Base-by-base conservation (phyloP, 2,113 vertebrate genomes). In the Forbesichthys agassizii region DNA sequence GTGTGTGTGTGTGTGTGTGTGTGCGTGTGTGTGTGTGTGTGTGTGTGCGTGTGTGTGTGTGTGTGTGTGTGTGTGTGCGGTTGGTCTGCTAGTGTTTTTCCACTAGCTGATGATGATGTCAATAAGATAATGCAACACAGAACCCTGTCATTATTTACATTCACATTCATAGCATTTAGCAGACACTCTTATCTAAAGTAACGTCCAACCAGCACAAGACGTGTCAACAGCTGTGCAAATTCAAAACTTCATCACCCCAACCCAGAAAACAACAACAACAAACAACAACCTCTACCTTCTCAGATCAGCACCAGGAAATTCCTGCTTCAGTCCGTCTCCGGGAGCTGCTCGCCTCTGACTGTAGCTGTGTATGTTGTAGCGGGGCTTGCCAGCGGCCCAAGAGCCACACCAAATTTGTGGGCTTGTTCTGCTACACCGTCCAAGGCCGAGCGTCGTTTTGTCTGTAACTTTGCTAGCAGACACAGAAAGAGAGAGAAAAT, bases 321-420 rank as follows among this genome's bases (percentile, higher is more conserved):
- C 60, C 74, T 49, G 47, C 58, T 51, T 64, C 63, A 68, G 69
- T 64, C 68, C 69, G 66, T 71, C 68, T 67, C 63, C 61, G 12
- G 42, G 71, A 78, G 71, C 4, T 20, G 53, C 9, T 20, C n/a
- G 46, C 4, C 33, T 11, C 16, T 36, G 12, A 49, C 20, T 12
- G 52, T 16, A 74, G 68, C 74, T 71, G 75, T 84, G 75, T 5
- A 73, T 82, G 82, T 84, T 84, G 67, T 80, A 66, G 71, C 72
- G 60, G 66, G 66, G 46, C 78, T 80, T 75, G 74, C 80, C 83
- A 85, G 68, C 46, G 20, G 70, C 77, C 68, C 46, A 53, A 70
- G 57, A 61, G 14, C 68, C 47, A 68, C 79, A 83, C 79, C 84
- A 82, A 80, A 84, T 82, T 85, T 84, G 84, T 79, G 80, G 71